Evolutionary conservation across 2,888 invertebrate species (phyloP).

Genomic region (Cynaeus angustus): DNA sequence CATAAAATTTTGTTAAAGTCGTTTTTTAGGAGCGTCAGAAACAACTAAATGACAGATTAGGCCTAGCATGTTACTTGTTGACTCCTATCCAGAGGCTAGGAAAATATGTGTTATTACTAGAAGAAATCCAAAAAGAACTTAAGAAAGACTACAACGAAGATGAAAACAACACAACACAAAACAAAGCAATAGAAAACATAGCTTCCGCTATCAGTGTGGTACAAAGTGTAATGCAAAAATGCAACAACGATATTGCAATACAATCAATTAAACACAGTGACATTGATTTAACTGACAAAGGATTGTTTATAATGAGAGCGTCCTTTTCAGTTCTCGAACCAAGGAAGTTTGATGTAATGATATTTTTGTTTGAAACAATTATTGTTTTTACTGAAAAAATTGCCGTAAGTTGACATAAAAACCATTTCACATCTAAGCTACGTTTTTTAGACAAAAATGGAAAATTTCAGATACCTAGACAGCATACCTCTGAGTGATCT

Average conservation of each 20-base stretch:
- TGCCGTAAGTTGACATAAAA: constrained; percentile 11
- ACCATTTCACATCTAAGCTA: background rate
- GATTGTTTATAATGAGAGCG: constrained; percentile 65
- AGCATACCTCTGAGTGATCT: constrained; percentile 65
- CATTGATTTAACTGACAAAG: constrained; percentile 66
- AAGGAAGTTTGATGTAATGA: constrained; percentile 62
- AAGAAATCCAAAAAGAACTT: constrained; percentile 64
- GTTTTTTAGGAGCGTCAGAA: constrained; percentile 69
- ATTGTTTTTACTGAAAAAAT: constrained; percentile 63
- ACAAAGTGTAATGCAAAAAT: constrained; percentile 63
- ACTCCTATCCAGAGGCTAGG: constrained; percentile 68
- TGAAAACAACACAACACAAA: no score
- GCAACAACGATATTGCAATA: constrained; percentile 67
- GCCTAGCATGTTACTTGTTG: constrained; percentile 65
- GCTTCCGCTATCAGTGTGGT: constrained; percentile 63
- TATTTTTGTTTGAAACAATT: constrained; percentile 67
- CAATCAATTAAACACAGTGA: constrained; percentile 67
- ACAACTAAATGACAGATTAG: constrained; percentile 66
- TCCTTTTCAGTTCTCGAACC: constrained; percentile 64
- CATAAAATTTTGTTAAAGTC: no score
- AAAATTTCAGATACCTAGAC: constrained; percentile 62
- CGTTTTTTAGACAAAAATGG: constrained; percentile 57
- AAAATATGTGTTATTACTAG: constrained; percentile 66
- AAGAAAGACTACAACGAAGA: constrained; percentile 66
- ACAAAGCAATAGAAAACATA: constrained; percentile 49